These are phyloP conservation scores for Ericerus pela DNA, from an alignment of 1,140 invertebrate species.

Conservation along the genomic window DNA sequence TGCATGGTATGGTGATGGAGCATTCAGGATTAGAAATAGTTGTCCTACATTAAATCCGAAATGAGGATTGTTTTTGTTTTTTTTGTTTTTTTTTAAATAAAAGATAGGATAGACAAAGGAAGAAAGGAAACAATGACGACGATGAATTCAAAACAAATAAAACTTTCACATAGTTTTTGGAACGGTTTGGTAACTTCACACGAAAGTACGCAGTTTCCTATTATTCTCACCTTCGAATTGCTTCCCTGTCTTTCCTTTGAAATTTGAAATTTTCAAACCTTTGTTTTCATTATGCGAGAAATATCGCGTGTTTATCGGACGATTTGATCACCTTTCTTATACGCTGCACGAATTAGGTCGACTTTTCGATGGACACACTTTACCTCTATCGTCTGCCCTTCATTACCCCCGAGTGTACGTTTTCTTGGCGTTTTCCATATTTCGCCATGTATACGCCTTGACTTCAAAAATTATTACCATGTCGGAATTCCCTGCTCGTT, in stretches of 20 bases:
- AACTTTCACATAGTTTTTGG: background rate
- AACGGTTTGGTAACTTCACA: background rate
- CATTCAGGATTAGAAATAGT: no score
- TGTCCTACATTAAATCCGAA: no score
- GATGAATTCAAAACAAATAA: no score
- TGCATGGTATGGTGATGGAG: no score
- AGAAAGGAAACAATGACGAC: no score
- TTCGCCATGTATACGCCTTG: background rate
- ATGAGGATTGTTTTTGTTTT: no score
- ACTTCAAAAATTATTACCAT: conserved; percentile 9
- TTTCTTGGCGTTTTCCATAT: conserved; percentile 1
- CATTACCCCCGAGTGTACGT: no score
- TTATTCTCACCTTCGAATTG: background rate
- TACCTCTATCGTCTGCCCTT: background rate
- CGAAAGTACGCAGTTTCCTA: conserved; percentile 7
- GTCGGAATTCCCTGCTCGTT: conserved; percentile 7
- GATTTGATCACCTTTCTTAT: background rate
- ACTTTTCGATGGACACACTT: conserved; percentile 8
- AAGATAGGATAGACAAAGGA: no score
- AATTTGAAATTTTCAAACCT: conserved; percentile 7
- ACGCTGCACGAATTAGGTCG: conserved; percentile 7
- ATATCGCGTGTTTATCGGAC: conserved; percentile 9
- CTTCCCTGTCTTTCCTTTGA: background rate
- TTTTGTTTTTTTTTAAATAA: no score
- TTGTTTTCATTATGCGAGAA: conserved; percentile 4